These are phyloP conservation scores for Bostrychus sinensis DNA, from an alignment of 2,113 vertebrate species.

Conservation along the genomic window DNA sequence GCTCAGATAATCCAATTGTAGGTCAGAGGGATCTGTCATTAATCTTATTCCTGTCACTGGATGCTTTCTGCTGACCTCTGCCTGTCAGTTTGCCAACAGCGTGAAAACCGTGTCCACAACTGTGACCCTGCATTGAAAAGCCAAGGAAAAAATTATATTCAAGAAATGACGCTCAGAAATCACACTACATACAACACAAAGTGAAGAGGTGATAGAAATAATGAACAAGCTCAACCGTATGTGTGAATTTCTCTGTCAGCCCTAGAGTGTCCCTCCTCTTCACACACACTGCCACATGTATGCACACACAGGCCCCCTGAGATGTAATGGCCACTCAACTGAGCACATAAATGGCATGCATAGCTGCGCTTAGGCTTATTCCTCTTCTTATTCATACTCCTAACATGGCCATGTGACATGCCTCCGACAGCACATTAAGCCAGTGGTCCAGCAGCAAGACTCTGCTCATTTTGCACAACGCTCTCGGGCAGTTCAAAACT, in stretches of 20 bases:
- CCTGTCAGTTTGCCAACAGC: conserved; percentile 1
- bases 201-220: neutral
- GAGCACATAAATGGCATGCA: conserved; percentile 45
- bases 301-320: conserved; percentile 17
- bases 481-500: neutral
- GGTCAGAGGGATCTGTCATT: conserved; percentile 10
- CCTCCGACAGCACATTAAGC: conserved; percentile 31
- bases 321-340: conserved; percentile 40
- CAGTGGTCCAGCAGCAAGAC: conserved; percentile 8
- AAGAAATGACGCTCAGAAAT: neutral
- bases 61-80: conserved; percentile 14
- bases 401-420: conserved; percentile 14
- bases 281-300: conserved; percentile 16
- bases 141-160: neutral
- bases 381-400: conserved; percentile 19
- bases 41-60: conserved; percentile 7
- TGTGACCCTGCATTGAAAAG: neutral
- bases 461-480: conserved; percentile 1
- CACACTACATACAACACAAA: neutral
- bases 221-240: neutral
- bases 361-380: conserved; percentile 39
- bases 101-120: neutral
- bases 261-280: neutral
- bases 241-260: neutral
- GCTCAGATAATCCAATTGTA: conserved; percentile 8